Evolutionary conservation across 53 echinoderm and acorn worm species (phyloP), one percentile per base, ranked within the genome.

Genomic region (Mesocentrotus franciscanus): DNA sequence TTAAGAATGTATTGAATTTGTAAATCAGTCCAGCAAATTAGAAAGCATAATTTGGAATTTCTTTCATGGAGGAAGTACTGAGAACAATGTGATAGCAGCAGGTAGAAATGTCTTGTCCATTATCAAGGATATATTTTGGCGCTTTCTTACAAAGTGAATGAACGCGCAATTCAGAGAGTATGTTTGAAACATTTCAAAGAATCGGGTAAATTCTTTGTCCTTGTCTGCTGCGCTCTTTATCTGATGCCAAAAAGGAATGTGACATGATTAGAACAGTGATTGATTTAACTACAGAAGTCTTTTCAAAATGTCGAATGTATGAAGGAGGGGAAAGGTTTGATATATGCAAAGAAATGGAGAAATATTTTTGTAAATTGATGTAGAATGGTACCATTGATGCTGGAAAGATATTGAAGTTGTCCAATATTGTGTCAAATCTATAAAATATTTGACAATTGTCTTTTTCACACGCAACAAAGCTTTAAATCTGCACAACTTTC

Each of bases 261-360:
- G 20, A 42, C 18, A 9, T 10, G 2, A 36, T 18, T 81, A 8
- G 36, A 42, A 79, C 18, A 39, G 22, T 16, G 36, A 42, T 39
- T 1, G 81, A 18, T 39, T 39, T 39, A 18, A 20, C 81, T 81
- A 42, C 81, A 81, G 17, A 81, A 81, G 81, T 81, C 81, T 81
- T 81, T 81, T 39, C 81, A 81, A 74, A 39, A 17, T 81, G 14
- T 18, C 20, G 42, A 81, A 42, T 18, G 36, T 42, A 39, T 42
- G 17, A 15, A 30, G 12, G 75, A 75, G 35, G 81, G 36, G 36
- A 42, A 81, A 7, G 81, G 42, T 81, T 81, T 81, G 81, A 42
- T 81, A 81, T 81, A 81, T 81, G 81, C 81, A 81, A 81, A 18
- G 42, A 81, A 42, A 75, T 8, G 42, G 42, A 81, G 42, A 81